Evolutionary conservation across 2,797 vertebrate genomes (phyloP).

Genomic region (Oryzias sinensis): DNA sequence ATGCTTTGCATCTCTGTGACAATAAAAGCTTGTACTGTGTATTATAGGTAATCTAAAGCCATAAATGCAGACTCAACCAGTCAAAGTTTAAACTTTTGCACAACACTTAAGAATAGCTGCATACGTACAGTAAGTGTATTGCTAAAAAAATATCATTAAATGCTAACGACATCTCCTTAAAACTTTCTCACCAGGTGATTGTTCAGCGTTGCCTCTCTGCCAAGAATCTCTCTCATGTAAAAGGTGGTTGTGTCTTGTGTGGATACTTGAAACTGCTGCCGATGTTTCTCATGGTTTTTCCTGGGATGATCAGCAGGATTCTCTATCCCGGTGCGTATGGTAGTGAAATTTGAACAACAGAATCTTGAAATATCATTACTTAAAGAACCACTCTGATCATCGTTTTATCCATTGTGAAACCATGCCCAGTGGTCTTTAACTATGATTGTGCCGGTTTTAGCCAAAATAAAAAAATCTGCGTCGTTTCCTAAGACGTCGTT

Average conservation of each 20-base stretch:
- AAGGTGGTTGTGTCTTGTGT: slow-evolving; percentile 92
- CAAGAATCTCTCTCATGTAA: slow-evolving; percentile 91
- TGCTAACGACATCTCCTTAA: no score
- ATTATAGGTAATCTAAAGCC: slow-evolving; percentile 3
- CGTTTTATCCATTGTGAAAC: no score
- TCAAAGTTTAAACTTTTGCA: background rate
- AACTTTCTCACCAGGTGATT: slow-evolving; percentile 81
- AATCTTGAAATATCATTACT: no score
- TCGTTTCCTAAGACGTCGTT: no score
- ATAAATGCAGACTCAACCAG: slow-evolving; percentile 14
- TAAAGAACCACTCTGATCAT: no score
- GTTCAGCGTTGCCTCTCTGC: slow-evolving; percentile 93
- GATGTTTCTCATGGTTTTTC: slow-evolving; percentile 96
- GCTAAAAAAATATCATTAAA: no score
- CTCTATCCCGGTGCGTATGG: slow-evolving; percentile 77
- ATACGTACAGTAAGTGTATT: no score
- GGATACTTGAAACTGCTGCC: slow-evolving; percentile 92
- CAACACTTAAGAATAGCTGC: no score
- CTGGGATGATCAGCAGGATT: slow-evolving; percentile 94
- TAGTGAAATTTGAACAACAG: no score
- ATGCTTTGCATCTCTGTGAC: background rate
- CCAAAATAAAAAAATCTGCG: no score
- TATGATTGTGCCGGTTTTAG: no score
- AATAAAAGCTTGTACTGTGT: background rate
- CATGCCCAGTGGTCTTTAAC: no score